phyloP scores from a whole-genome alignment of 2,113 vertebrate species.

The Amblyornis subalaris region DNA sequence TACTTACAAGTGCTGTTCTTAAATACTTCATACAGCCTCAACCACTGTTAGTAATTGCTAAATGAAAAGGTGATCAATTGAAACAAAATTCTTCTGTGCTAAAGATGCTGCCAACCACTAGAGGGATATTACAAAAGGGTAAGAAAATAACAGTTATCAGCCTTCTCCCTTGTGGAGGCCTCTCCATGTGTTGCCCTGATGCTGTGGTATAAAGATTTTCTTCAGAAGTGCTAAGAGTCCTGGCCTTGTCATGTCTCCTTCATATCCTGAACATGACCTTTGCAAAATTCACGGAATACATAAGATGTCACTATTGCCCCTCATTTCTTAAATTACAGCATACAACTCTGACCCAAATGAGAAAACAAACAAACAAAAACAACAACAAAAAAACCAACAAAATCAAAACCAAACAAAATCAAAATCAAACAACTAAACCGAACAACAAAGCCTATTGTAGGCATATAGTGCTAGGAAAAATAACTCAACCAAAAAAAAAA shows the following conservation, averaged over 20 bases:
- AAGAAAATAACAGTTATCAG: not conserved
- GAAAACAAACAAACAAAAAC: too few relatives aligned
- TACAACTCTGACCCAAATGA: accelerated
- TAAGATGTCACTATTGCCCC: not conserved
- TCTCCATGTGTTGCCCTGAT: not conserved
- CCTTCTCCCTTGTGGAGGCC: not conserved
- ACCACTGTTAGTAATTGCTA: not conserved
- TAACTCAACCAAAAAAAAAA: not conserved
- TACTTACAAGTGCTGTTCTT: not conserved
- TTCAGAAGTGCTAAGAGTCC: not conserved
- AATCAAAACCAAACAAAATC: not conserved
- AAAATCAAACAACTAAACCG: not conserved
- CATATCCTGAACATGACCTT: not conserved
- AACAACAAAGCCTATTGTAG: not conserved
- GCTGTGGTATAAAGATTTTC: not conserved
- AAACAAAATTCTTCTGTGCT: not conserved
- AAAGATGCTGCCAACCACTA: not conserved
- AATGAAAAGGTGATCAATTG: not conserved
- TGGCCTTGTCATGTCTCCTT: not conserved
- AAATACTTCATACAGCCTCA: not conserved
- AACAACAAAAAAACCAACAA: not conserved
- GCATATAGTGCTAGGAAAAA: not conserved
- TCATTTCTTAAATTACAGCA: not conserved
- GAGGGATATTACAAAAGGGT: not conserved
- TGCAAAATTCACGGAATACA: not conserved